Evolutionary conservation across 2,113 vertebrate genomes (phyloP), one percentile per base, ranked within the genome.

Genomic region (Martes martes): DNA sequence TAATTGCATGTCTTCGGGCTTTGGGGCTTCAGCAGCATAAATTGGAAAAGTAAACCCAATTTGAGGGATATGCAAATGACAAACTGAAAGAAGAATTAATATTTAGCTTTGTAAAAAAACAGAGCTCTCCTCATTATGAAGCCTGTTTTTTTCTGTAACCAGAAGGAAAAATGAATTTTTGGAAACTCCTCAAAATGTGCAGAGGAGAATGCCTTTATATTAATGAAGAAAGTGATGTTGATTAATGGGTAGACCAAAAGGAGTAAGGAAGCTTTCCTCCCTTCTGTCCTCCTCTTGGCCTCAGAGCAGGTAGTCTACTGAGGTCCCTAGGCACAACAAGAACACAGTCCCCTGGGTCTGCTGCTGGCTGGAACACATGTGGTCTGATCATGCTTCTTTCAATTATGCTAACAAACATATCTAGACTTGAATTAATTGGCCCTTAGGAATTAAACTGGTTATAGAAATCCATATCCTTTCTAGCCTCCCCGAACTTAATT

Each of bases 21-120:
- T 84, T 28, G 47, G 61, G 61, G 61, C 74, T 95, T 95, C 59
- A 13, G 57, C n/a, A 19, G 19, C 57, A 14, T 76, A 96, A 97
- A 96, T 71, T 71, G 67, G 61, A 97, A 98, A 93, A 96, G 95
- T 36, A 88, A 96, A 96, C 71, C 79, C 76, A 52, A 96, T 95
- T 92, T 86, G 78, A 97, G 81, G 50, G 57, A 94, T 93, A 97
- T 94, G 88, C 85, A 98, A 98, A 98, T 97, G 98, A 98, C 88
- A 95, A 80, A 80, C 67, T 16, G 59, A 96, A 95, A 67, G 50
- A 94, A 87, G 71, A 94, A 97, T 96, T 98, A 95, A 95, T 97
- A 89, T 95, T 92, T 96, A 94, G 94, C 50, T 91, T 89, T 84
- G 23, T 67, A 59, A 67, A 94, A 63, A 74, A 57, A 21, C 39